These are phyloP conservation scores for Coendou prehensilis DNA, from an alignment of 2,797 vertebrate species.

Conservation along the genomic window DNA sequence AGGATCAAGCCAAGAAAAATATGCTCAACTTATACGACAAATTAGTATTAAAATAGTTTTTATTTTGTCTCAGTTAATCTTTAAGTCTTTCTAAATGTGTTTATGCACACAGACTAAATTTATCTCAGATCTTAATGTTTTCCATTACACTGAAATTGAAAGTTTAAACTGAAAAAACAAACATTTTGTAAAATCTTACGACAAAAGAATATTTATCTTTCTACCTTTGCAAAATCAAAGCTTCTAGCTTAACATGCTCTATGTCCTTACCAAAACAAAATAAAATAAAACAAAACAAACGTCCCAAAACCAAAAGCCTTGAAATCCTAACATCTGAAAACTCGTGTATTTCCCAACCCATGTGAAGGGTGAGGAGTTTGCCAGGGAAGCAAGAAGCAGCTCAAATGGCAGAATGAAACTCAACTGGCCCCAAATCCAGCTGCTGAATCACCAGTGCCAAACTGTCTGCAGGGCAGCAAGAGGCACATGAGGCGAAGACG, in stretches of 20 bases:
- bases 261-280: neutral
- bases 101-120: neutral
- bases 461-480: neutral
- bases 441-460: neutral
- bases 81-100: conserved; percentile 43
- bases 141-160: conserved; percentile 59
- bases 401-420: conserved; percentile 8
- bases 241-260: neutral
- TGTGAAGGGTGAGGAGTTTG: conserved; percentile 10
- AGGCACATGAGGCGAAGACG: neutral
- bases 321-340: conserved; percentile 49
- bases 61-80: conserved; percentile 49
- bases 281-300: conserved; percentile 20
- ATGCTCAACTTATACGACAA: conserved; percentile 37
- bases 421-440: neutral
- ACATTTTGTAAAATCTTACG: neutral
- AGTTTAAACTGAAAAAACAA: conserved; percentile 51
- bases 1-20: conserved; percentile 61
- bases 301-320: neutral
- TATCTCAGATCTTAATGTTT: conserved; percentile 61
- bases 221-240: conserved; percentile 63
- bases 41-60: conserved; percentile 40
- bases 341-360: conserved; percentile 51
- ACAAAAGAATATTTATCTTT: conserved; percentile 48
- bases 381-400: conserved; percentile 54